Conservation (phyloP, 2,888 invertebrate genomes). For the Drosophila limbata region DNA sequence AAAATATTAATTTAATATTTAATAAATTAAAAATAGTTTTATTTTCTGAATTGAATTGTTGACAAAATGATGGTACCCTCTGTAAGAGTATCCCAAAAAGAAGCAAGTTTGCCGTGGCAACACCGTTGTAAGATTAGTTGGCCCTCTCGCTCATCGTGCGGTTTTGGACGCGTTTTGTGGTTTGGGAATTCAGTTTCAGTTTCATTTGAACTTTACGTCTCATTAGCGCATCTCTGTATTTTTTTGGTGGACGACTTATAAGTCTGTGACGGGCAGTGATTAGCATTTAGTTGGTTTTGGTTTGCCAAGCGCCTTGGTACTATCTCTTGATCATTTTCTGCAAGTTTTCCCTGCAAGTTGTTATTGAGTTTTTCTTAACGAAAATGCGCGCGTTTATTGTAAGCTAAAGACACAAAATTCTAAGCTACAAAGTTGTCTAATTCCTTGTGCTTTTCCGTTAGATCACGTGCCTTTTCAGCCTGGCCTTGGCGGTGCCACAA, state of each 20-base stretch:
- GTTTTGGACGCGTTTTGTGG: conserved; percentile 37
- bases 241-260: conserved; percentile 74
- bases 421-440: conserved; percentile 3
- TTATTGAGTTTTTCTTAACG: conserved; percentile 1
- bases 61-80: not conserved
- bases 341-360: conserved; percentile 10
- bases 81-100: not conserved
- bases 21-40: too few relatives aligned
- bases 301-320: conserved; percentile 77
- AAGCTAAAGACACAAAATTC: conserved; percentile 50
- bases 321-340: conserved; percentile 10
- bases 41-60: too few relatives aligned
- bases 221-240: conserved; percentile 20
- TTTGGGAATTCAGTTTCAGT: conserved; percentile 54
- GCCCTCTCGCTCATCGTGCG: conserved; percentile 36
- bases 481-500: conserved; percentile 79
- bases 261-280: conserved; percentile 77
- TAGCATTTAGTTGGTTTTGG: conserved; percentile 84
- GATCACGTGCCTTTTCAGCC: conserved; percentile 73
- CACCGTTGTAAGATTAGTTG: conserved; percentile 28
- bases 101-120: conserved; percentile 28
- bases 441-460: conserved; percentile 39
- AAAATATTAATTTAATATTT: too few relatives aligned
- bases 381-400: conserved; percentile 82
- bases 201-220: conserved; percentile 50